Conservation (phyloP, 2,113 vertebrate species). For the Anhinga rufa region DNA sequence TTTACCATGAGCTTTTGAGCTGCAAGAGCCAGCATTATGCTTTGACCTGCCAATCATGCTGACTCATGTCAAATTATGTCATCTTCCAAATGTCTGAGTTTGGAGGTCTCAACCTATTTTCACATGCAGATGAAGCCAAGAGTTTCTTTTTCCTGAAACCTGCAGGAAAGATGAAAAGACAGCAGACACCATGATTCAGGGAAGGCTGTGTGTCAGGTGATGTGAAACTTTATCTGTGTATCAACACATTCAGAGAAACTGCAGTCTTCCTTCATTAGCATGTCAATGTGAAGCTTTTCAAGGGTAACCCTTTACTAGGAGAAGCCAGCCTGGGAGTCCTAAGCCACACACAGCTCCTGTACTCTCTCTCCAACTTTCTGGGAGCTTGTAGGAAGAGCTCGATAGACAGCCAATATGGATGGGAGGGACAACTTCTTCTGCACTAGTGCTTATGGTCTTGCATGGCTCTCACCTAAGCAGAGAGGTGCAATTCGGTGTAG, state of each 20-base stretch:
- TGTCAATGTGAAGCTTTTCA: background rate
- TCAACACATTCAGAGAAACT: background rate
- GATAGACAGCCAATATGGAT: background rate
- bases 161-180: background rate
- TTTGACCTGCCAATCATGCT: slow-evolving; percentile 16
- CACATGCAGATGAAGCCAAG: background rate
- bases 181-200: background rate
- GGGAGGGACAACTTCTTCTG: background rate
- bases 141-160: background rate
- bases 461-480: background rate
- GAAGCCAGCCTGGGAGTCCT: background rate
- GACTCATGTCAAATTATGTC: slow-evolving; percentile 11
- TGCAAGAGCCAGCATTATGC: background rate
- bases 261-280: background rate
- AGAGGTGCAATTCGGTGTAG: background rate
- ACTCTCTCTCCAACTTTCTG: background rate
- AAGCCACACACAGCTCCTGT: background rate
- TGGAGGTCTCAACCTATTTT: slow-evolving; percentile 10
- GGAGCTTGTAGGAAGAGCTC: background rate
- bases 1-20: background rate
- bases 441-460: background rate
- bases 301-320: background rate
- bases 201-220: background rate
- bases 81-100: slow-evolving; percentile 12
- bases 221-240: background rate